A percentile compares a stretch with the other conserved stretches of the same genome.
Evolutionary conservation across 2,113 vertebrate genomes (phyloP).

Genomic region (Natator depressus): DNA sequence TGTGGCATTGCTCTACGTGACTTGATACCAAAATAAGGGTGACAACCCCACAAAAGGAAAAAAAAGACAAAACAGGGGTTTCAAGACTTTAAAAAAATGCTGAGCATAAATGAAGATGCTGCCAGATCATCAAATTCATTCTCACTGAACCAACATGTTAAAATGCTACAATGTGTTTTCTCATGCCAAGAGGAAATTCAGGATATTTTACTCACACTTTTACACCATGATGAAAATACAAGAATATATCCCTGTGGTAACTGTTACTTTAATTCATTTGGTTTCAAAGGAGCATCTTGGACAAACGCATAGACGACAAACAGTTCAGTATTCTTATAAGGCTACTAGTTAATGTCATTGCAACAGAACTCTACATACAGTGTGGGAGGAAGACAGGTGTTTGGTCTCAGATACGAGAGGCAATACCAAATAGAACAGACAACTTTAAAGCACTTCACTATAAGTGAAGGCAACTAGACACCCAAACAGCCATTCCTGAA

Average conservation of each 20-base stretch:
- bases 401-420: slow-evolving; percentile 1
- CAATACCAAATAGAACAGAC: slow-evolving; percentile 68
- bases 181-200: neutral
- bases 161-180: neutral
- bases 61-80: neutral
- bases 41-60: slow-evolving; percentile 15
- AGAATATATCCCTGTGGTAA: neutral
- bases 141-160: neutral
- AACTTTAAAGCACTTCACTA: slow-evolving; percentile 63
- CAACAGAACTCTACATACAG: neutral
- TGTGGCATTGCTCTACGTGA: neutral
- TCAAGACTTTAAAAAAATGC: too few species aligned
- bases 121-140: neutral
- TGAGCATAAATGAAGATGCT: neutral
- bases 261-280: neutral
- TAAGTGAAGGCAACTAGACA: slow-evolving; percentile 72
- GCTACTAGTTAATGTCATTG: neutral
- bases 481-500: slow-evolving; percentile 83
- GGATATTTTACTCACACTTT: neutral
- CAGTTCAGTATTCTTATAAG: neutral
- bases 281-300: neutral
- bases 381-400: slow-evolving; percentile 8
- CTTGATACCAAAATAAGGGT: neutral
- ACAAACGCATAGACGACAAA: neutral
- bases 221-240: too few species aligned